Conservation (phyloP, 2,888 invertebrate genomes). For the Leptinotarsa peninsularis region DNA sequence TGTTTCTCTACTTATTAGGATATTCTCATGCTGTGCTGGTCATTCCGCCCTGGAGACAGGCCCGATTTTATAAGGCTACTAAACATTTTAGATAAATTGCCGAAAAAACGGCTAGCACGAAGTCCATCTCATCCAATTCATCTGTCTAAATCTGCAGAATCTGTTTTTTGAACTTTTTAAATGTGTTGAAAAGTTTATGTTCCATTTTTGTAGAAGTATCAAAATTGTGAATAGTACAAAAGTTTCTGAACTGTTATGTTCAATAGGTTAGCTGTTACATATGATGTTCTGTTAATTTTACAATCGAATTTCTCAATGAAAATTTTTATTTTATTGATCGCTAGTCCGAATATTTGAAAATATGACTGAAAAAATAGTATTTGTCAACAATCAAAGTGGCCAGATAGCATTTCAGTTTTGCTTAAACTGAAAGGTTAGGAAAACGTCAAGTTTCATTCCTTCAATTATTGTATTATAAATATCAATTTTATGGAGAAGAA, state of each 20-base stretch:
- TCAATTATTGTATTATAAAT: too few relatives aligned
- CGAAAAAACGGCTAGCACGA: slow-evolving; percentile 94
- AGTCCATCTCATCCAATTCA: slow-evolving; percentile 99
- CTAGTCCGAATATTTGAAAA: not conserved
- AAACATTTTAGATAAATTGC: slow-evolving; percentile 88
- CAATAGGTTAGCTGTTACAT: not conserved
- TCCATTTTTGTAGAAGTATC: slow-evolving; percentile 4
- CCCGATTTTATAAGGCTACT: slow-evolving; percentile 91
- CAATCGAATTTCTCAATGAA: slow-evolving; percentile 2
- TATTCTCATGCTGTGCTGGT: slow-evolving; percentile 97
- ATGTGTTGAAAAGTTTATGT: slow-evolving; percentile 30
- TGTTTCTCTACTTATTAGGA: slow-evolving; percentile 73
- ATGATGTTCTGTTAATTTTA: not conserved
- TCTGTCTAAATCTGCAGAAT: slow-evolving; percentile 95
- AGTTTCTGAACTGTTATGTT: not conserved
- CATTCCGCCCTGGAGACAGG: slow-evolving; percentile 85
- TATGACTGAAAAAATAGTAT: not conserved
- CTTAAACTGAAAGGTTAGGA: not conserved
- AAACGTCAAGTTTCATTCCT: too few relatives aligned
- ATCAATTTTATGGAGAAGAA: too few relatives aligned
- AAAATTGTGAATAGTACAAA: slow-evolving; percentile 11
- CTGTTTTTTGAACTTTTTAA: slow-evolving; percentile 74
- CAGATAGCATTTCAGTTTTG: not conserved
- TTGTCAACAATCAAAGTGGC: not conserved
- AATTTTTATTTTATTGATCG: slow-evolving; percentile 1